These are phyloP conservation scores for Glaucomys volans DNA, from an alignment of 2,113 vertebrate genomes.

Conservation along the genomic window DNA sequence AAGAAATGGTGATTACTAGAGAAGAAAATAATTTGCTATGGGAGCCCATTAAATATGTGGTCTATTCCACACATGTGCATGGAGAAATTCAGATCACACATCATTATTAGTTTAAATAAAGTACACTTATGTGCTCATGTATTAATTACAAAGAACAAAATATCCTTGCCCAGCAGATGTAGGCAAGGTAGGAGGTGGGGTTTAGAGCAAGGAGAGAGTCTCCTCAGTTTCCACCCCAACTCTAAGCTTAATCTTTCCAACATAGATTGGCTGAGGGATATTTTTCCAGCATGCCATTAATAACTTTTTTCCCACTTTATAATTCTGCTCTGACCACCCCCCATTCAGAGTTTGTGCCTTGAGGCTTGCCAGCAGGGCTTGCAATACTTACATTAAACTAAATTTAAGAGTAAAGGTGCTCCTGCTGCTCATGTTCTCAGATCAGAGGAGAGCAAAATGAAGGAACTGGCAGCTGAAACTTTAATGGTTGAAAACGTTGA, in stretches of 20 bases:
- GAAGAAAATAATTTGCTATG: conserved; percentile 6
- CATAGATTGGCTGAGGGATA: background rate
- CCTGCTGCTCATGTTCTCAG: conserved; percentile 89
- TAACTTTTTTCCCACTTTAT: conserved; percentile 75
- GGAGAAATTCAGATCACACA: background rate
- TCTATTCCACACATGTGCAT: conserved; percentile 30
- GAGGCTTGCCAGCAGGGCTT: conserved; percentile 90
- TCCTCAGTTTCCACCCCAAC: background rate
- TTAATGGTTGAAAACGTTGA: conserved; percentile 86
- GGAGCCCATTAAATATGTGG: conserved; percentile 3
- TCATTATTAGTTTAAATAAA: conserved; percentile 19
- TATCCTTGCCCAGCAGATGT: background rate
- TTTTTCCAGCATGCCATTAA: conserved; percentile 66
- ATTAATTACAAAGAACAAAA: background rate
- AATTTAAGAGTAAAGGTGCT: conserved; percentile 91
- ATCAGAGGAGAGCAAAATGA: conserved; percentile 90
- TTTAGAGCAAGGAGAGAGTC: background rate
- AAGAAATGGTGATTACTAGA: background rate
- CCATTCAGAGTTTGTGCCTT: conserved; percentile 88
- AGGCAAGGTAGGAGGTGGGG: background rate
- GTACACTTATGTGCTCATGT: background rate
- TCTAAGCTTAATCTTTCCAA: conserved; percentile 35
- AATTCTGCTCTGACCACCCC: conserved; percentile 83
- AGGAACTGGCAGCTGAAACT: conserved; percentile 89
- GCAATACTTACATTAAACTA: conserved; percentile 89